Percentiles rank a stretch among this genome's conserved stretches.
Conservation (phyloP, 2,797 vertebrate genomes). For the Semaprochilodus insignis region DNA sequence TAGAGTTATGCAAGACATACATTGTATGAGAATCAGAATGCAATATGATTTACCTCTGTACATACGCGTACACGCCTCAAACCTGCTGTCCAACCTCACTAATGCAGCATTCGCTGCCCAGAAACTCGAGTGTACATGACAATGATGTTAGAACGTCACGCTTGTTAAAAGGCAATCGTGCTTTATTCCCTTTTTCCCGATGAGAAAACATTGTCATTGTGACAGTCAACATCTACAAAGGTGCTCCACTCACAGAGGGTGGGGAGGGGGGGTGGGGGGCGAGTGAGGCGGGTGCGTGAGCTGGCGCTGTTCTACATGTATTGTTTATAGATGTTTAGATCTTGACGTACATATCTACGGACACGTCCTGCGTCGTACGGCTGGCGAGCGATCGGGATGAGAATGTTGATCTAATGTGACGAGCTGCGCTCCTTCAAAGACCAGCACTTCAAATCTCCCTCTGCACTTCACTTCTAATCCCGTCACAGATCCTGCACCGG, state of each 20-base stretch:
- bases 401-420: conserved; percentile 57
- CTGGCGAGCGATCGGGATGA: conserved; percentile 65
- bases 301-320: conserved; percentile 20
- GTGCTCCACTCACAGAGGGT: neutral
- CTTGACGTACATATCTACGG: conserved; percentile 63
- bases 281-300: neutral
- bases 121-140: neutral
- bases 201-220: conserved; percentile 18
- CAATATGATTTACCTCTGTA: neutral
- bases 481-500: conserved; percentile 42
- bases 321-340: conserved; percentile 65
- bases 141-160: neutral
- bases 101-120: conserved; percentile 5
- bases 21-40: no score
- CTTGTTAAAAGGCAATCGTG: neutral
- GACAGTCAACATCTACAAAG: conserved; percentile 14
- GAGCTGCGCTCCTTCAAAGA: conserved; percentile 51
- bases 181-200: neutral
- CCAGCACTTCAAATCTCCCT: conserved; percentile 48
- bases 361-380: conserved; percentile 56
- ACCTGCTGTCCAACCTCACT: neutral
- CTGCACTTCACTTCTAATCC: conserved; percentile 36
- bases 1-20: no score
- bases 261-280: conserved; percentile 4
- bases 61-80: neutral